Percentiles rank a stretch among this genome's conserved stretches.
phyloP scores from a whole-genome alignment of 1,140 invertebrate species.

The Dolichoris vasculosae region DNA sequence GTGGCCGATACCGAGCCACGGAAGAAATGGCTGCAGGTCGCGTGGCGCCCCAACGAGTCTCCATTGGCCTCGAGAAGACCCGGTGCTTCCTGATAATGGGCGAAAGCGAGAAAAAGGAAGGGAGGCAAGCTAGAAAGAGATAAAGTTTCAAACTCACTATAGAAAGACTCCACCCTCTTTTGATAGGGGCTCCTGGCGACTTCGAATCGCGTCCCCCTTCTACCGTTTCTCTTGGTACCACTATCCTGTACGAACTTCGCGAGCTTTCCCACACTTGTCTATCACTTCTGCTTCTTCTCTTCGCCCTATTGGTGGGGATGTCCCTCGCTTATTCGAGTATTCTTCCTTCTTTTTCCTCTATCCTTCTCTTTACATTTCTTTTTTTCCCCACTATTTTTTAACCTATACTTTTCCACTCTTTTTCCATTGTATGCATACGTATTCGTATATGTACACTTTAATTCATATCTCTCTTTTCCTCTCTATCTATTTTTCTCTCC shows the following conservation, averaged over 20 bases:
- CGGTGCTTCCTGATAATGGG: background rate
- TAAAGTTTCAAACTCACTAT: background rate
- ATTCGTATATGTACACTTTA: background rate
- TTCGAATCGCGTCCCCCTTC: background rate
- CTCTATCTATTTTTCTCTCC: background rate
- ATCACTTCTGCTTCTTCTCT: background rate
- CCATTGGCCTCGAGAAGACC: background rate
- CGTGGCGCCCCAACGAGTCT: background rate
- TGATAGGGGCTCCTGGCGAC: constrained; percentile 42
- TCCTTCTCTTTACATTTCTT: background rate
- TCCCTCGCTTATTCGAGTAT: background rate
- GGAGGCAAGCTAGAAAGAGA: background rate
- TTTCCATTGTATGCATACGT: no score
- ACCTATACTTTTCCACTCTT: background rate
- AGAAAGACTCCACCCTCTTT: constrained; percentile 45
- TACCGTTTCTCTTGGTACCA: background rate
- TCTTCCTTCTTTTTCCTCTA: background rate
- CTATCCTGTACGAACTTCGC: background rate
- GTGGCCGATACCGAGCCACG: background rate
- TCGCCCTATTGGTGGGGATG: constrained; percentile 1
- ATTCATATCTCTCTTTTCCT: background rate
- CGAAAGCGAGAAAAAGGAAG: background rate
- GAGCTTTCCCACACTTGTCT: background rate
- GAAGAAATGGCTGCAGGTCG: background rate
- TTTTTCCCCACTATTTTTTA: background rate